Evolutionary conservation across 2,797 vertebrate genomes (phyloP).

Genomic region (Aldrovandia affinis): DNA sequence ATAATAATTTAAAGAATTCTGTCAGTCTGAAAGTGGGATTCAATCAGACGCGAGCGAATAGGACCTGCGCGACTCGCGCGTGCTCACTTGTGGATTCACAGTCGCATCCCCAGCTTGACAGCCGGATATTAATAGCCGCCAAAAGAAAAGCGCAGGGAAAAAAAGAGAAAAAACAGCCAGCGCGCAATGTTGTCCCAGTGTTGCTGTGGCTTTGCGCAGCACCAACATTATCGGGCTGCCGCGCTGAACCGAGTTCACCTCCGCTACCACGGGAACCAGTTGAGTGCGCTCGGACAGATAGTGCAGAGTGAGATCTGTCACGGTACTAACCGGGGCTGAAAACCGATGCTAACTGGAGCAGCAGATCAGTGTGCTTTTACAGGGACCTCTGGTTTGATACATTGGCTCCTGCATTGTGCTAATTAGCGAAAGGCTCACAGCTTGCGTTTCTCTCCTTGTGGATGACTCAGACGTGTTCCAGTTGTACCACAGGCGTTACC

Average conservation of each 20-base stretch:
- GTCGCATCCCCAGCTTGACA: background rate
- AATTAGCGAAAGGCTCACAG: background rate
- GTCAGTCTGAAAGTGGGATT: slow-evolving; percentile 13
- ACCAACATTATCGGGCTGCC: background rate
- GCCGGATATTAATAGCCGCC: background rate
- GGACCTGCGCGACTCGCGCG: background rate
- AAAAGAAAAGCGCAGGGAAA: background rate
- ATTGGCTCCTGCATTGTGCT: background rate
- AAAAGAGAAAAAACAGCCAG: background rate
- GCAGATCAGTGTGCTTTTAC: background rate
- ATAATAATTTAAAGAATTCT: slow-evolving; percentile 10
- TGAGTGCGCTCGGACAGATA: background rate
- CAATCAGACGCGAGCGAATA: background rate
- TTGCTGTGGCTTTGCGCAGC: background rate
- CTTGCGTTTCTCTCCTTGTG: background rate
- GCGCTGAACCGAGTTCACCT: background rate
- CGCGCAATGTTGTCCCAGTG: background rate
- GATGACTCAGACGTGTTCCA: background rate
- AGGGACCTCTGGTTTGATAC: background rate
- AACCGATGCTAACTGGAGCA: background rate
- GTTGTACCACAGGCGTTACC: background rate
- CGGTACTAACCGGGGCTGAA: background rate
- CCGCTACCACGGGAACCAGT: background rate
- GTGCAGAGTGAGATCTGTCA: background rate
- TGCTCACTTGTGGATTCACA: background rate